Conservation (phyloP, 2,113 vertebrate species). For the Istiophorus platypterus region DNA sequence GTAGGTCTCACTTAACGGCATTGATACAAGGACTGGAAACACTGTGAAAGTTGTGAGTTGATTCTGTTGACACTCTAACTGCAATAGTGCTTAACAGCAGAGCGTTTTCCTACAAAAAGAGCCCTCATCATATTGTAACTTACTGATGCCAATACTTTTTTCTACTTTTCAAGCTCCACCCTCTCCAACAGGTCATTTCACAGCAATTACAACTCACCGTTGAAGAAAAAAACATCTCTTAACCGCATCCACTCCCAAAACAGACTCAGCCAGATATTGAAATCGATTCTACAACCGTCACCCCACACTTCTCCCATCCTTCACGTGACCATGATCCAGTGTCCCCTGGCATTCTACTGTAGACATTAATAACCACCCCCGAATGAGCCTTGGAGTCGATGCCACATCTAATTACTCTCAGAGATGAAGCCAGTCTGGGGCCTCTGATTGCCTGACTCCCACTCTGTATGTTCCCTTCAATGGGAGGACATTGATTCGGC, state of each 20-base stretch:
- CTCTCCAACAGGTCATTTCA: neutral
- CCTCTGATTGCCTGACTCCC: slow-evolving; percentile 36
- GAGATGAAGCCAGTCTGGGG: slow-evolving; percentile 51
- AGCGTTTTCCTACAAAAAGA: slow-evolving; percentile 5
- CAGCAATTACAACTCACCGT: neutral
- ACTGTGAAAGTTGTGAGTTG: no score
- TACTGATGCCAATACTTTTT: slow-evolving; percentile 2
- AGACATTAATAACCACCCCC: slow-evolving; percentile 56
- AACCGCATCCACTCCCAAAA: neutral
- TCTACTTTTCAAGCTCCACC: neutral
- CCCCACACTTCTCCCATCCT: neutral
- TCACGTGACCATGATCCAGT: slow-evolving; percentile 17
- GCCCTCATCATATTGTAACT: neutral
- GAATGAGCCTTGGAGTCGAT: slow-evolving; percentile 52
- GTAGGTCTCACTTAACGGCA: neutral
- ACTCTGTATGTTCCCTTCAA: slow-evolving; percentile 28
- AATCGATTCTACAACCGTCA: slow-evolving; percentile 31
- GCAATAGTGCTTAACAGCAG: neutral
- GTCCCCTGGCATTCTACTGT: slow-evolving; percentile 36
- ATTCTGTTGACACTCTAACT: neutral
- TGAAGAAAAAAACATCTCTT: neutral
- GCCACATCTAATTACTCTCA: slow-evolving; percentile 63
- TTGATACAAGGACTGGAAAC: no score
- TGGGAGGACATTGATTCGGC: slow-evolving; percentile 55
- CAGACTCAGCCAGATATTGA: slow-evolving; percentile 5